Percentiles rank a stretch among this genome's conserved stretches.
Evolutionary conservation across 2,888 invertebrate genomes (phyloP).

Genomic region (Ptychoptera contaminata): DNA sequence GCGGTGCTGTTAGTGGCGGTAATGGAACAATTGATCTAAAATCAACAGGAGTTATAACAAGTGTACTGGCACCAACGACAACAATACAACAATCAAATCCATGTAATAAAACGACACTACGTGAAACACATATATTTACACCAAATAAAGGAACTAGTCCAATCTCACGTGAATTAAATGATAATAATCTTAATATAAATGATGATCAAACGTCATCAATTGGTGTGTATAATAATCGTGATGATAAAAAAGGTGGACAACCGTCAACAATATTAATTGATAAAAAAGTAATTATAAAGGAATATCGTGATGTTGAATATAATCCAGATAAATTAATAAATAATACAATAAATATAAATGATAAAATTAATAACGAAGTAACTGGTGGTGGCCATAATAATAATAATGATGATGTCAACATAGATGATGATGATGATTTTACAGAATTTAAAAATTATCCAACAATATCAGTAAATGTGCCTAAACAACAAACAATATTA

Average conservation of each 20-base stretch:
- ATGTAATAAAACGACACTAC: constrained; percentile 24
- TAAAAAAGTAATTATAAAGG: constrained; percentile 30
- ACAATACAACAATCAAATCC: constrained; percentile 13
- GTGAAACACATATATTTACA: constrained; percentile 31
- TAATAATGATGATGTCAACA: too few relatives aligned
- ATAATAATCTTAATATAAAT: not conserved
- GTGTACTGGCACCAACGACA: not conserved
- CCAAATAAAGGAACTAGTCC: constrained; percentile 24
- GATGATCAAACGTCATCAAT: constrained; percentile 5
- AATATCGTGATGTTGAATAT: constrained; percentile 31
- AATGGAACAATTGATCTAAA: too few relatives aligned
- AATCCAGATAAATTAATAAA: constrained; percentile 11
- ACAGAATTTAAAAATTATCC: too few relatives aligned
- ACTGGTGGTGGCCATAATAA: too few relatives aligned
- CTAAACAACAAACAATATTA: not conserved
- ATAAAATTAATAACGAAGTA: not conserved
- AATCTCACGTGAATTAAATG: constrained; percentile 10
- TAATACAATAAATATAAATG: not conserved
- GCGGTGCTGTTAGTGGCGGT: not conserved
- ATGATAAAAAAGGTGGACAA: constrained; percentile 20
- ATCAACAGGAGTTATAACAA: not conserved
- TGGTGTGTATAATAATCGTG: constrained; percentile 5
- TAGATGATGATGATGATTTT: too few relatives aligned
- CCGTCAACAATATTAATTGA: constrained; percentile 26
- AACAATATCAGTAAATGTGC: not conserved